Conservation (phyloP, 2,888 invertebrate genomes). For the Leuctra nigra region DNA sequence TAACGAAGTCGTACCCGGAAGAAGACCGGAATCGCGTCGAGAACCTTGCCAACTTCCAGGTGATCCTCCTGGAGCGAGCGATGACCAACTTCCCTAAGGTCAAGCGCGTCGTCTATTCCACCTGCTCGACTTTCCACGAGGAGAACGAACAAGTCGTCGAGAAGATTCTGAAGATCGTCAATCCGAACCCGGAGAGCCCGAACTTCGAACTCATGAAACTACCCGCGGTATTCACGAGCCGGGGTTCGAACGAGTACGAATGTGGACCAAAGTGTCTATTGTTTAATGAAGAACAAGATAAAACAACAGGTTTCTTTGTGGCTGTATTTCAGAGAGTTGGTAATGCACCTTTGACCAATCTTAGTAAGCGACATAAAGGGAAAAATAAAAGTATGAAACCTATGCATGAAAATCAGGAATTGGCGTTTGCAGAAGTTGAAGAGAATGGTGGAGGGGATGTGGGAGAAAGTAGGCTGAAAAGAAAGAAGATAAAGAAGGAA, state of each 20-base stretch:
- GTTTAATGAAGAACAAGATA: slow-evolving; percentile 64
- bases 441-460: slow-evolving; percentile 1
- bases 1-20: slow-evolving; percentile 30
- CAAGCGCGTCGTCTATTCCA: slow-evolving; percentile 88
- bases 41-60: slow-evolving; percentile 71
- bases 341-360: too few relatives aligned
- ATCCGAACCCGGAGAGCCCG: slow-evolving; percentile 2
- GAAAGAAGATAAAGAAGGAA: not conserved
- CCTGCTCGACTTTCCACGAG: slow-evolving; percentile 83
- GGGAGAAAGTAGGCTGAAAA: not conserved
- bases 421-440: not conserved
- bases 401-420: slow-evolving; percentile 41
- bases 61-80: slow-evolving; percentile 77
- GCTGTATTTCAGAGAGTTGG: slow-evolving; percentile 68
- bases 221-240: slow-evolving; percentile 53
- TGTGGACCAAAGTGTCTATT: slow-evolving; percentile 72
- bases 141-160: slow-evolving; percentile 91
- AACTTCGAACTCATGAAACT: slow-evolving; percentile 52
- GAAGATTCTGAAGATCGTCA: slow-evolving; percentile 50
- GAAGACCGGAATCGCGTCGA: slow-evolving; percentile 49
- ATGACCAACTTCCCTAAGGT: slow-evolving; percentile 75
- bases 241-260: slow-evolving; percentile 57
- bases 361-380: slow-evolving; percentile 19
- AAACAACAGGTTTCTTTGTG: slow-evolving; percentile 92
- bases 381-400: slow-evolving; percentile 36